These are phyloP conservation scores for Ectropis crepuscularia DNA, from an alignment of 2,888 invertebrate species.

Conservation along the genomic window DNA sequence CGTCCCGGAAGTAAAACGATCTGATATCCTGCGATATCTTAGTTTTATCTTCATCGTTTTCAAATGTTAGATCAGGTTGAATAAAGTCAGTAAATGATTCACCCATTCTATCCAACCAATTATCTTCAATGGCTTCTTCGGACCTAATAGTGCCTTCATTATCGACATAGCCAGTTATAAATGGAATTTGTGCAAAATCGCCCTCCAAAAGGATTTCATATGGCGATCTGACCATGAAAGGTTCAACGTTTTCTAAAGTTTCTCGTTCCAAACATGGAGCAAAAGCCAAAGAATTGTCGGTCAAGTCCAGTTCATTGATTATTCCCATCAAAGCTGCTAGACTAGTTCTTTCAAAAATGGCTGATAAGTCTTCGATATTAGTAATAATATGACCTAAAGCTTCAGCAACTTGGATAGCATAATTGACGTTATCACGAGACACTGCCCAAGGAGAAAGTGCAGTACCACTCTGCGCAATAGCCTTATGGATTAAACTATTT, in stretches of 20 bases:
- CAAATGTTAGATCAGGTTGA: constrained; percentile 68
- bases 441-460: constrained; percentile 79
- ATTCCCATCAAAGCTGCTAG: constrained; percentile 67
- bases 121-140: constrained; percentile 56
- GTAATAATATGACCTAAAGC: constrained; percentile 66
- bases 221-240: constrained; percentile 67
- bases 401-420: constrained; percentile 68
- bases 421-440: constrained; percentile 66
- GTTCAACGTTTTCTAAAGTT: constrained; percentile 49
- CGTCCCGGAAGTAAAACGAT: constrained; percentile 59
- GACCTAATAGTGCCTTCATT: constrained; percentile 73
- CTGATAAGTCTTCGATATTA: constrained; percentile 58
- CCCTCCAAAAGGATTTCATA: constrained; percentile 56
- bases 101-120: constrained; percentile 71
- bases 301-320: constrained; percentile 70
- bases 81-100: constrained; percentile 64
- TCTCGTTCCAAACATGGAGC: constrained; percentile 73
- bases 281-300: constrained; percentile 72
- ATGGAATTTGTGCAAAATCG: constrained; percentile 63
- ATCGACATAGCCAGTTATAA: constrained; percentile 72
- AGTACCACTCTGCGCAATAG: constrained; percentile 72
- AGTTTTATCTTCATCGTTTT: constrained; percentile 49
- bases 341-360: constrained; percentile 63
- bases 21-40: constrained; percentile 55
- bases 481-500: constrained; percentile 66